Conservation (phyloP, 2,797 vertebrate species). For the Graptemys geographica region DNA sequence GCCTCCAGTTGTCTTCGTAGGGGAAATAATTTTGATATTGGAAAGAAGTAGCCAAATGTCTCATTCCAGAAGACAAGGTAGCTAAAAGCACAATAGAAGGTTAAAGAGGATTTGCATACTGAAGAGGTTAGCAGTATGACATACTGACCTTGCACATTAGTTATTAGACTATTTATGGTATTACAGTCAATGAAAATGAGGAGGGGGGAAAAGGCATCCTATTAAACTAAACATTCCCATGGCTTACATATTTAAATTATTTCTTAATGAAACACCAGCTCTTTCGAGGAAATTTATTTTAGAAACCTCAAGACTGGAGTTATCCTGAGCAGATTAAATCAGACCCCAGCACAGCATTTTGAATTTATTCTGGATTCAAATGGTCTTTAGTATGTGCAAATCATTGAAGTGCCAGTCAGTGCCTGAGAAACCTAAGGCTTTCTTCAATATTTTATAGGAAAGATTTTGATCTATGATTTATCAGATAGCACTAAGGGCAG, state of each 20-base stretch:
- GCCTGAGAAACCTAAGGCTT: slow-evolving; percentile 58
- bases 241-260: neutral
- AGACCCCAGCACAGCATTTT: slow-evolving; percentile 35
- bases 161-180: neutral
- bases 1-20: slow-evolving; percentile 26
- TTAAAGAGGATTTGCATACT: neutral
- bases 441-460: slow-evolving; percentile 80
- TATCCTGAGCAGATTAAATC: slow-evolving; percentile 63
- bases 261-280: neutral
- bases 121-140: neutral
- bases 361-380: slow-evolving; percentile 76
- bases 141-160: slow-evolving; percentile 1
- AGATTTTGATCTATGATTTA: slow-evolving; percentile 83
- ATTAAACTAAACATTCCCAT: neutral
- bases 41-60: neutral
- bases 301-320: slow-evolving; percentile 4
- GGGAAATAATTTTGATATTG: neutral
- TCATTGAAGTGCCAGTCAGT: slow-evolving; percentile 68
- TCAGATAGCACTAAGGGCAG: slow-evolving; percentile 67
- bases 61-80: slow-evolving; percentile 8
- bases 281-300: slow-evolving; percentile 15
- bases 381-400: slow-evolving; percentile 69
- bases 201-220: neutral
- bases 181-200: neutral
- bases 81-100: neutral